Base-by-base conservation (phyloP, 2,888 invertebrate genomes). In the Meghimatium bilineatum region DNA sequence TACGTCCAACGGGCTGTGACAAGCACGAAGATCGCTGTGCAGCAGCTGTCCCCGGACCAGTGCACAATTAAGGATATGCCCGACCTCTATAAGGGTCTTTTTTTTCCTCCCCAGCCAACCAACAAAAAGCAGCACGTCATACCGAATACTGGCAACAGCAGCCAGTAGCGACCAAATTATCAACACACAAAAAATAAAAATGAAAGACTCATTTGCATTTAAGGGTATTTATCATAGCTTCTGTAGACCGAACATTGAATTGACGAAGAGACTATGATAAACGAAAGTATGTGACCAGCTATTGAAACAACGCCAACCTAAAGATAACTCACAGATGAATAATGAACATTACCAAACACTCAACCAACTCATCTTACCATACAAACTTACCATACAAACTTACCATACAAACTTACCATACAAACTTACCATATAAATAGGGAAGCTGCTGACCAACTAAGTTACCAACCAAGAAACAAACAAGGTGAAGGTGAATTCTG, bases 41-140 rank as follows among this genome's bases (percentile, higher is more conserved):
- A 74, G 75, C 81, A 81, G 81, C 72, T 81, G 81, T 81, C 81
- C 81, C 75, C 66, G 74, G 81, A 74, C 81, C 81, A 81, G 36
- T 74, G 81, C 74, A 66, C 74, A 74, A 71, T 71, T 77, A 77
- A 77, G 77, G 63, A 77, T 63, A 38, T n/a, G n/a, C 36, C 52
- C 49, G 44, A 52, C n/a, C 38, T 74, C 52, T 34, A 36, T 77
- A 49, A 10, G 2, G 20, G 26, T 26, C 20, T 23, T 32, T 34
- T 26, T 36, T 12, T 63, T 14, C 6, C 32, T 20, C 63, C 36
- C 77, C 36, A 71, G 36, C 38, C 26, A 38, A 36, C 20, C 71
- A 26, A 38, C 34, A 71, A 66, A 32, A 66, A 32, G 29, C 71
- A 71, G 26, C 23, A 36, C 38, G 71, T 5, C 71, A 71, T 36